Conservation (phyloP, 1,140 invertebrate genomes). For the Euura saliciscinereae region DNA sequence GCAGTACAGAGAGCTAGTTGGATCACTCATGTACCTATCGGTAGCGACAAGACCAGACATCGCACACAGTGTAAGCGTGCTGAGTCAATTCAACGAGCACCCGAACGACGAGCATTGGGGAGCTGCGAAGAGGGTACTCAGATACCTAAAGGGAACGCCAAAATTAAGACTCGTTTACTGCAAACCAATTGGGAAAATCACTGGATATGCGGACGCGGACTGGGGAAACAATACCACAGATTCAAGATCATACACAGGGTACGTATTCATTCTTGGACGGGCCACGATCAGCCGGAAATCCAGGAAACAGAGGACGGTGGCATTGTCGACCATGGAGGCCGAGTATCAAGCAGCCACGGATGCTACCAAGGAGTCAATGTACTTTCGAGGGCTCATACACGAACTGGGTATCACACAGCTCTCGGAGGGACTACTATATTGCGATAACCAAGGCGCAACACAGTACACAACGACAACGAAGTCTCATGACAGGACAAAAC, state of each 20-base stretch:
- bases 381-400: conserved; percentile 31
- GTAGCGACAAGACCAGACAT: conserved; percentile 56
- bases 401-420: conserved; percentile 17
- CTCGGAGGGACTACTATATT: conserved; percentile 35
- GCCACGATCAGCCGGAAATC: background rate
- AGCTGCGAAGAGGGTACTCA: conserved; percentile 34
- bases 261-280: background rate
- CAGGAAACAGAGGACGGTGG: conserved; percentile 7
- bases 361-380: conserved; percentile 23
- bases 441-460: conserved; percentile 28
- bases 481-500: conserved; percentile 33
- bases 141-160: conserved; percentile 32
- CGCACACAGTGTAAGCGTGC: conserved; percentile 44
- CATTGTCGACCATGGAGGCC: conserved; percentile 42
- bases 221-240: background rate
- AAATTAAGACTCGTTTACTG: conserved; percentile 9
- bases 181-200: background rate
- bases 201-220: background rate
- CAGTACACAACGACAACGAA: conserved; percentile 42
- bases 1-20: conserved; percentile 32
- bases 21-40: conserved; percentile 52
- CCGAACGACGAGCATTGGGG: conserved; percentile 34
- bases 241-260: conserved; percentile 22
- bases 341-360: conserved; percentile 42
- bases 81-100: conserved; percentile 34